Percentiles rank a stretch among this genome's conserved stretches.
Conservation (phyloP, 2,888 invertebrate genomes). For the Lithophane leautieri region DNA sequence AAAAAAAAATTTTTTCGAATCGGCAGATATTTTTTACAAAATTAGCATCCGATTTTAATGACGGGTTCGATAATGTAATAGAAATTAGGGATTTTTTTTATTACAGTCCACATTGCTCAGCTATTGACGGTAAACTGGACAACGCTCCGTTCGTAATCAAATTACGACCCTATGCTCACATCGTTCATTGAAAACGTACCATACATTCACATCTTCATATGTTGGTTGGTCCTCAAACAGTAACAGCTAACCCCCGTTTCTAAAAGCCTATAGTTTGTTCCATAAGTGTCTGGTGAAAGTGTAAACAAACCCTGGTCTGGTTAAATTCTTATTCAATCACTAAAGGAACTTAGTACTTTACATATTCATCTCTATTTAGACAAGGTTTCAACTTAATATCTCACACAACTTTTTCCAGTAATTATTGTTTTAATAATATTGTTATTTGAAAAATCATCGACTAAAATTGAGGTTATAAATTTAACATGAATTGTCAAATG, state of each 20-base stretch:
- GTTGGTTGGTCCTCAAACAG: too few relatives aligned
- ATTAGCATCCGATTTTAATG: not conserved
- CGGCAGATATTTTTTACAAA: not conserved
- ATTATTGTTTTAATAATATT: not conserved
- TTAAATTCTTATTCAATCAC: not conserved
- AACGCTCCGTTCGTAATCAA: slow-evolving; percentile 14
- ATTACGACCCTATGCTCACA: slow-evolving; percentile 9
- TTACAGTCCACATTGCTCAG: not conserved
- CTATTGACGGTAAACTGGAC: slow-evolving; percentile 4
- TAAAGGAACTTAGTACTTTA: not conserved
- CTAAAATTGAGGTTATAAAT: too few relatives aligned
- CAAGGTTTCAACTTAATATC: not conserved
- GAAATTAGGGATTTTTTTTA: too few relatives aligned
- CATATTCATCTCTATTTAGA: not conserved
- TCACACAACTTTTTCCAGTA: not conserved
- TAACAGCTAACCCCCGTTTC: not conserved
- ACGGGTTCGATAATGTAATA: not conserved
- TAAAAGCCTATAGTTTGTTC: not conserved
- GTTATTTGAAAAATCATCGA: not conserved
- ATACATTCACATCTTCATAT: not conserved
- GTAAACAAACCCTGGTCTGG: not conserved
- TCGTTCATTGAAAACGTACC: slow-evolving; percentile 13
- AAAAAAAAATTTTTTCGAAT: too few relatives aligned
- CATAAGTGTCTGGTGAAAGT: not conserved
- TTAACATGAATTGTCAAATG: too few relatives aligned